Percentiles rank a stretch among this genome's conserved stretches.
phyloP scores from a whole-genome alignment of 2,113 vertebrate species.

The Propithecus coquereli region DNA sequence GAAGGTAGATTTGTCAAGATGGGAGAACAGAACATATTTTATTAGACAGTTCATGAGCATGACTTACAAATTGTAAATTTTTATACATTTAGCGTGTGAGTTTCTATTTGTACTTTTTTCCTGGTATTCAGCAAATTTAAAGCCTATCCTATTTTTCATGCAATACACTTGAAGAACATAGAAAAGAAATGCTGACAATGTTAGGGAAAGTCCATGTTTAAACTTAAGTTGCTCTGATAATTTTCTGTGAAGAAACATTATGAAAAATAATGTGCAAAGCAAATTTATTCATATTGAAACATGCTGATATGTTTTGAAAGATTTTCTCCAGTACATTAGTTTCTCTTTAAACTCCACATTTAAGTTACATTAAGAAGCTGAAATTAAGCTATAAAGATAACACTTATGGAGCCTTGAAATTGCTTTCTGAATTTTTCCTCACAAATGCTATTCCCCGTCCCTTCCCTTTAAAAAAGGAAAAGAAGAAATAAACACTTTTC shows the following conservation, averaged over 20 bases:
- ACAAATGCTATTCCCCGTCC: background rate
- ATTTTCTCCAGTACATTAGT: constrained; percentile 70
- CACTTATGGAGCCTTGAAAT: constrained; percentile 53
- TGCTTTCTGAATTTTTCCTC: constrained; percentile 56
- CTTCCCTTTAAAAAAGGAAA: constrained; percentile 2
- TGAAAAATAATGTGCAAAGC: constrained; percentile 52
- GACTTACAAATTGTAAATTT: background rate
- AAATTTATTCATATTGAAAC: constrained; percentile 58
- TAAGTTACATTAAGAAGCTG: constrained; percentile 74
- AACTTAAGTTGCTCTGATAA: constrained; percentile 45
- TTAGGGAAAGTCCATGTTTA: constrained; percentile 2
- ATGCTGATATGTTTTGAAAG: constrained; percentile 69
- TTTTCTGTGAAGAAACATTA: constrained; percentile 58
- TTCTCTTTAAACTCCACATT: constrained; percentile 76
- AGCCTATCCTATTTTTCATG: background rate
- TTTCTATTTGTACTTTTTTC: background rate
- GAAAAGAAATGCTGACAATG: background rate
- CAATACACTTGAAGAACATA: background rate
- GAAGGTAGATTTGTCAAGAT: background rate
- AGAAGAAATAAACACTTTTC: background rate
- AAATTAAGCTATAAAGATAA: constrained; percentile 75
- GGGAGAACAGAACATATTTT: background rate
- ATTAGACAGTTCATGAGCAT: background rate
- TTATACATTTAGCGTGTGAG: background rate
- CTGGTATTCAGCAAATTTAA: background rate